A percentile compares a stretch with the other conserved stretches of the same genome.
phyloP scores from a whole-genome alignment of 1,140 invertebrate genomes.

The Formica selysi region DNA sequence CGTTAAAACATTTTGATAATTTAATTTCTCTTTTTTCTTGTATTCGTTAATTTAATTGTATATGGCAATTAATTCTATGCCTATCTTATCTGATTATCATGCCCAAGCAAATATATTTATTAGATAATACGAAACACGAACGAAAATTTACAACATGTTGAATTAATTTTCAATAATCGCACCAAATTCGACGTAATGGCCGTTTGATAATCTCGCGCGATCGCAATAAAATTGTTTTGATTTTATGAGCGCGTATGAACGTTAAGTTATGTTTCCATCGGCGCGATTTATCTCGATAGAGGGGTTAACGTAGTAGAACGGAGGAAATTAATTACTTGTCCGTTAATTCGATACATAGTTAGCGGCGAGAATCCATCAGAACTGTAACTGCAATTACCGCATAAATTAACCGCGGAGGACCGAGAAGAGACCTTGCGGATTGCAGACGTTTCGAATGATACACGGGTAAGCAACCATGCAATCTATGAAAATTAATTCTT shows the following conservation, averaged over 20 bases:
- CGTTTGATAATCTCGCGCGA: slow-evolving; percentile 8
- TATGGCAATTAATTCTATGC: neutral
- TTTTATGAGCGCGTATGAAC: slow-evolving; percentile 41
- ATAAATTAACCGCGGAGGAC: slow-evolving; percentile 35
- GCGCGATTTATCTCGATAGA: slow-evolving; percentile 19
- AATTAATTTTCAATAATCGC: slow-evolving; percentile 22
- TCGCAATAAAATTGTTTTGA: slow-evolving; percentile 13
- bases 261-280: neutral
- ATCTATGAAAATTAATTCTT: slow-evolving; percentile 47
- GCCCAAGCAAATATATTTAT: neutral
- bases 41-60: neutral
- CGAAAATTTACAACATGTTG: slow-evolving; percentile 16
- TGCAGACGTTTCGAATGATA: slow-evolving; percentile 22
- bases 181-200: neutral
- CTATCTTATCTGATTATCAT: neutral
- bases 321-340: slow-evolving; percentile 41
- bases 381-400: slow-evolving; percentile 42
- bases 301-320: neutral
- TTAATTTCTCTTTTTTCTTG: neutral
- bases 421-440: slow-evolving; percentile 30
- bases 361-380: slow-evolving; percentile 41
- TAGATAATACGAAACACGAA: neutral
- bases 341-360: slow-evolving; percentile 52
- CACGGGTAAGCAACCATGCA: slow-evolving; percentile 20
- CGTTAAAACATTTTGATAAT: neutral